Evolutionary conservation across 2,888 invertebrate species (phyloP).

Genomic region (Pyrrhosoma nymphula): DNA sequence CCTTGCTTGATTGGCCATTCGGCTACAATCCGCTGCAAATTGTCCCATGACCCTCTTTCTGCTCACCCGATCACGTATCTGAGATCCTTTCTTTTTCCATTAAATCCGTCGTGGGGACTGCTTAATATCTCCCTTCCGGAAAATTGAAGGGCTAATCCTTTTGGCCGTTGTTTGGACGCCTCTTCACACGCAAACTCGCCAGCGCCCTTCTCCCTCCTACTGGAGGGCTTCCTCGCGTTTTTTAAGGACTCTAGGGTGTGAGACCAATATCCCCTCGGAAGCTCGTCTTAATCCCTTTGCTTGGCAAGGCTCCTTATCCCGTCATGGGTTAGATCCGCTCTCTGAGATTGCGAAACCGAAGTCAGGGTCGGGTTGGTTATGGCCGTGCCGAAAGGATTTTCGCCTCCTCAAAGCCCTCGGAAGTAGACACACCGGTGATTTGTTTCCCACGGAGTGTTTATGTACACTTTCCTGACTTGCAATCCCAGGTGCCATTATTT

Average conservation of each 20-base stretch:
- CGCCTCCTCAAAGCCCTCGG: not conserved
- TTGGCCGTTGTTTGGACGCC: not conserved
- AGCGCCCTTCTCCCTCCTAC: not conserved
- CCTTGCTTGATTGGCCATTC: not conserved
- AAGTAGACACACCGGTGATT: not conserved
- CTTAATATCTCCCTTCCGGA: not conserved
- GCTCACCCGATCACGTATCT: not conserved
- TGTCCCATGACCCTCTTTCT: not conserved
- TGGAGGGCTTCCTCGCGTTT: not conserved
- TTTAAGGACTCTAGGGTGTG: not conserved
- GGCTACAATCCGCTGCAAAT: not conserved
- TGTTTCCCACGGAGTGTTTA: not conserved
- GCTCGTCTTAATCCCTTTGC: not conserved
- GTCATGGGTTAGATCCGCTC: not conserved
- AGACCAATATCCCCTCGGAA: constrained; percentile 15
- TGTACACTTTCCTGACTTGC: not conserved
- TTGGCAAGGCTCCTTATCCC: constrained; percentile 8
- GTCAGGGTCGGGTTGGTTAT: not conserved
- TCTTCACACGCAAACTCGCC: not conserved
- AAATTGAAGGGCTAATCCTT: constrained; percentile 25
- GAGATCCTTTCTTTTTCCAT: not conserved
- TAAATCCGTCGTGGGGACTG: not conserved
- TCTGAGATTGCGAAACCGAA: not conserved
- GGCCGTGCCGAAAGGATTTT: not conserved
- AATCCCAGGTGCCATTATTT: no score